Evolutionary conservation across 2,797 vertebrate genomes (phyloP), one percentile per base, ranked within the genome.

Genomic region (Platyrinchus mystaceus): DNA sequence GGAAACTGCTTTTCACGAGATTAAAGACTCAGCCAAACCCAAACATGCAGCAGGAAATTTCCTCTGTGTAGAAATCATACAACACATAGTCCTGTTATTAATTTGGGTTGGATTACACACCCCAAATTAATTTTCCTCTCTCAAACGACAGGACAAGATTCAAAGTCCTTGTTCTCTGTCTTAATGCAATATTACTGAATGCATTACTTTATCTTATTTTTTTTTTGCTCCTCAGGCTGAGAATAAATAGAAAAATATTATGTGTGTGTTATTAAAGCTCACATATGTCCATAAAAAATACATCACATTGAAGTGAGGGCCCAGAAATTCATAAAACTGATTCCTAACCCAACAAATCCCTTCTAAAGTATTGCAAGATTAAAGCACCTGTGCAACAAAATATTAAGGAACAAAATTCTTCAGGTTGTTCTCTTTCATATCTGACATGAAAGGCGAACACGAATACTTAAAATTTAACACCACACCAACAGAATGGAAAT

Each of bases 381-480:
- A 27, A 37, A 78, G 69, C 53, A 62, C 4, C 44, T 23, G 37
- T 4, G 12, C 43, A 46, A 56, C 41, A 34, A 73, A 75, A 28
- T 37, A 50, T 23, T 75, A 69, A 55, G 70, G 41, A 93, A 70
- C 24, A 84, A 64, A 91, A 89, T 22, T 37, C 47, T 84, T 85
- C 50, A 28, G 22, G 66, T 49, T 49, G 58, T 60, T 81, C 50
- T 39, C 41, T 84, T 93, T 89, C 68, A 81, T 19, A 39, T 14
- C 80, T 50, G 60, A 71, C 85, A 81, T 24, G 69, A 95, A 93
- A 86, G 18, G n/a, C 44, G 64, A 91, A 90, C 1, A 8, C 1
- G 50, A 89, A 41, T 66, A 4, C 58, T 78, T 41, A 17, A 78
- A 85, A 55, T 56, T 58, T 32, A 81, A 71, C 82, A 55, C 43